Base-by-base conservation (phyloP, 1,140 invertebrate genomes). In the Leptopilina boulardi region DNA sequence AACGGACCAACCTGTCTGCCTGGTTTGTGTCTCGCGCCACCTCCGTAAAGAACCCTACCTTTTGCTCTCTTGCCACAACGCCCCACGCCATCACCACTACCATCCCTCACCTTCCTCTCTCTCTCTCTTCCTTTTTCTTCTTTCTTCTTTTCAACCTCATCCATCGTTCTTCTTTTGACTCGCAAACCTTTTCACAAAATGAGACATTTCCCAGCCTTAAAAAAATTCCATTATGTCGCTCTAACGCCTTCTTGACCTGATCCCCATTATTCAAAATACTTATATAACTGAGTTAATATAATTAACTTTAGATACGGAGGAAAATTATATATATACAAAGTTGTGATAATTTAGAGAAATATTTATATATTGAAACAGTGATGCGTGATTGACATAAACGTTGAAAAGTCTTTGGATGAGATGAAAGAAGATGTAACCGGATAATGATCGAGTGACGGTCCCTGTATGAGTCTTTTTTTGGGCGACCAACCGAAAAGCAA, bases 1-100 rank as follows among this genome's bases (percentile, higher is more conserved):
- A 89, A 85, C 84, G 83, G 86, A 89, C 89, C 86, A 89, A 88
- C 87, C 86, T 85, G 85, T 85, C 84, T 84, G 79, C 81, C 73
- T 76, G 79, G 59, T 78, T 73, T 70, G 75, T 79, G 84, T 81
- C 82, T 87, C 85, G 82, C 86, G 85, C 85, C 85, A 86, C 86
- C 82, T 87, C 83, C 77, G 74, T 77, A 79, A 80, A 79, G 78
- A 74, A 77, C 77, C 77, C 51, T 77, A 75, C 82, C 78, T 66
- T 34, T 66, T 66, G 59, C 59, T n/a, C 59, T 66, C 59, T 66
- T 30, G 26, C 59, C 59, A 66, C 59, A 66, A 66, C 59, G 59
- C 59, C 59, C 59, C 59, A 66, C 59, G 59, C 59, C 59, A 66
- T 30, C 59, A 66, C 23, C 59, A 66, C n/a, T 23, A 66, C 23